Percentiles rank a stretch among this genome's conserved stretches.
phyloP scores from a whole-genome alignment of 2,797 vertebrate species.

The Threskiornis aethiopicus region DNA sequence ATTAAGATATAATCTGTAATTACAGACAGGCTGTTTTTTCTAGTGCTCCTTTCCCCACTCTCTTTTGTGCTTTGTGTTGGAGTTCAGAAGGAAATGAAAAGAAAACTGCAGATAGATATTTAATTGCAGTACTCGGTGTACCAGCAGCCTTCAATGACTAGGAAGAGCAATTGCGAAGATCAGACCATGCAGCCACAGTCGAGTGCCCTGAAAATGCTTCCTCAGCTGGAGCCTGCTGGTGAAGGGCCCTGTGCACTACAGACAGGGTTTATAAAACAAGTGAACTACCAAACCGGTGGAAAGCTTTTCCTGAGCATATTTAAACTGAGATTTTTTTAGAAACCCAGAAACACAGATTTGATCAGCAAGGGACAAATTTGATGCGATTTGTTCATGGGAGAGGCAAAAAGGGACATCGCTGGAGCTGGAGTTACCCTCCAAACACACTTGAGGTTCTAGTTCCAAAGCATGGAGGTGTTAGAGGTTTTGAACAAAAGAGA shows the following conservation, averaged over 20 bases:
- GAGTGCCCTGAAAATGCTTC: neutral
- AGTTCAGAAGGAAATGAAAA: neutral
- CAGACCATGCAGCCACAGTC: neutral
- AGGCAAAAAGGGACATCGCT: neutral
- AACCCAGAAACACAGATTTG: neutral
- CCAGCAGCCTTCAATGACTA: neutral
- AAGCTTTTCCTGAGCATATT: neutral
- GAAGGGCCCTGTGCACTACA: neutral
- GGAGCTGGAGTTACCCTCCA: neutral
- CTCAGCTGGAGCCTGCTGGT: neutral
- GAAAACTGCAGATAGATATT: neutral
- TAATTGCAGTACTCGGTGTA: neutral
- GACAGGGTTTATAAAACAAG: neutral
- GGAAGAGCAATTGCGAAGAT: neutral
- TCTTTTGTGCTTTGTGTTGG: slow-evolving; percentile 1
- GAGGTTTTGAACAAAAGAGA: neutral
- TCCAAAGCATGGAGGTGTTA: neutral
- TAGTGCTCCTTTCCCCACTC: neutral
- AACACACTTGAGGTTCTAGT: neutral
- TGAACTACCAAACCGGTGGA: neutral
- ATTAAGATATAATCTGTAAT: neutral
- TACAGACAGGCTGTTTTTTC: neutral
- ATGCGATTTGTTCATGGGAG: neutral
- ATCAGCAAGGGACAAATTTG: neutral
- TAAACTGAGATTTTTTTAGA: neutral